phyloP scores from a whole-genome alignment of 1,140 invertebrate genomes.

The Aphelenchoides fujianensis region DNA sequence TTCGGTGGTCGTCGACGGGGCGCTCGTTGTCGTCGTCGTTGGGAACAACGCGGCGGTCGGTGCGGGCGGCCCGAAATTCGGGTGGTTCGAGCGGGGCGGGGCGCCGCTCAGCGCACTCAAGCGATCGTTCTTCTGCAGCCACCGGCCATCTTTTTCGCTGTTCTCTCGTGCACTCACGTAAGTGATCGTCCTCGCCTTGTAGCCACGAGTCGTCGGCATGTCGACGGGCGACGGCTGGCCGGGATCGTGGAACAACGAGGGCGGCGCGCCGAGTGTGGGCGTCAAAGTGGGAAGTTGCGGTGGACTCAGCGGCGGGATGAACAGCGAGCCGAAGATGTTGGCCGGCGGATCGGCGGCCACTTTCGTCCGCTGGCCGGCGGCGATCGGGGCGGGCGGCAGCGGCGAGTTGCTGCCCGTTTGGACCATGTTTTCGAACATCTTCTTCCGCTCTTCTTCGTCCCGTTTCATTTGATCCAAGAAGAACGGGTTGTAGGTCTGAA shows the following conservation, averaged over 20 bases:
- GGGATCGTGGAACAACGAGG: background rate
- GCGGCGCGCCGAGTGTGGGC: background rate
- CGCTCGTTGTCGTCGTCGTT: constrained; percentile 16
- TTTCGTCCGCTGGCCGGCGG: too few relatives aligned
- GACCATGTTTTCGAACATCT: constrained; percentile 34
- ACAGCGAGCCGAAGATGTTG: background rate
- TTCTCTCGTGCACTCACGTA: background rate
- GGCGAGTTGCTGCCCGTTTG: constrained; percentile 8
- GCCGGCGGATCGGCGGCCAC: background rate
- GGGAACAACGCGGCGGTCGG: background rate
- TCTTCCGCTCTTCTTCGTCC: constrained; percentile 32
- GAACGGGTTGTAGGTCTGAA: constrained; percentile 42
- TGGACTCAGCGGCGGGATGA: constrained; percentile 2
- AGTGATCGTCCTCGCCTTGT: background rate
- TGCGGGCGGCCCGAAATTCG: background rate
- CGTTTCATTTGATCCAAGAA: constrained; percentile 40
- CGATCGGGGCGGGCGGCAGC: background rate
- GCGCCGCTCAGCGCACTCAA: background rate
- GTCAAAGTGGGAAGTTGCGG: background rate
- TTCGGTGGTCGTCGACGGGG: constrained; percentile 18
- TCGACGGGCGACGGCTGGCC: background rate
- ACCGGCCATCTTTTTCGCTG: background rate
- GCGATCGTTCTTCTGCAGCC: constrained; percentile 12
- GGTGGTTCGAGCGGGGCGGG: background rate
- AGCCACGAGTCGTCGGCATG: background rate